phyloP scores from a whole-genome alignment of 2,113 vertebrate species.

The Aplodontia rufa region DNA sequence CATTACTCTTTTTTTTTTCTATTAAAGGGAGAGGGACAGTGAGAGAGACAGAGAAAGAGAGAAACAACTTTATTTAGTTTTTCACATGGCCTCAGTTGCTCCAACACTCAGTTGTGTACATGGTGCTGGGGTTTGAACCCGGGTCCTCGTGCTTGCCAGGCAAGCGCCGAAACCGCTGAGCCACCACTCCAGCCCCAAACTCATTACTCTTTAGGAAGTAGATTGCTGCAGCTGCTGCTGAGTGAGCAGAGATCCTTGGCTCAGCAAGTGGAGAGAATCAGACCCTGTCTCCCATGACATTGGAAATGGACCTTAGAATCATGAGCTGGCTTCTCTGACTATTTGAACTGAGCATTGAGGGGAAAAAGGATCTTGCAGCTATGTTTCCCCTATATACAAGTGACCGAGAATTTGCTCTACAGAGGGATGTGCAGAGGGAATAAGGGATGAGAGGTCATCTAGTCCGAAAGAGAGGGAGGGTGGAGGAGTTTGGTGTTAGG shows the following conservation, averaged over 20 bases:
- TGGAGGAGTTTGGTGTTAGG: too few relatives aligned
- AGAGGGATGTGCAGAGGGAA: neutral
- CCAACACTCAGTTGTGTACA: too few relatives aligned
- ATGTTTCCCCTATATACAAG: neutral
- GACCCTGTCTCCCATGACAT: neutral
- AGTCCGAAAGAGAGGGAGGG: neutral
- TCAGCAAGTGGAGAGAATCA: neutral
- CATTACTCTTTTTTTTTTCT: neutral
- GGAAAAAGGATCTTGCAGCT: neutral
- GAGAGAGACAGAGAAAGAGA: too few relatives aligned
- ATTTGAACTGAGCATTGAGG: neutral
- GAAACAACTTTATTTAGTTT: too few relatives aligned
- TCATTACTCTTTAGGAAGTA: neutral
- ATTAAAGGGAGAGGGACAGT: too few relatives aligned
- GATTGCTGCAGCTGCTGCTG: neutral
- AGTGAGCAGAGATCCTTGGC: neutral
- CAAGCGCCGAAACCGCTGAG: too few relatives aligned
- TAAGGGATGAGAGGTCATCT: neutral
- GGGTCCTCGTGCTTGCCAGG: too few relatives aligned
- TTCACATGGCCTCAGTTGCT: too few relatives aligned
- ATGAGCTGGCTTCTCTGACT: neutral
- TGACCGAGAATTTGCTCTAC: neutral
- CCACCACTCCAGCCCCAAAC: too few relatives aligned
- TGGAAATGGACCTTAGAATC: neutral
- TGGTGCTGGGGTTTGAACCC: too few relatives aligned